phyloP scores from a whole-genome alignment of 1,140 invertebrate species.

The Chrysomallon squamiferum region DNA sequence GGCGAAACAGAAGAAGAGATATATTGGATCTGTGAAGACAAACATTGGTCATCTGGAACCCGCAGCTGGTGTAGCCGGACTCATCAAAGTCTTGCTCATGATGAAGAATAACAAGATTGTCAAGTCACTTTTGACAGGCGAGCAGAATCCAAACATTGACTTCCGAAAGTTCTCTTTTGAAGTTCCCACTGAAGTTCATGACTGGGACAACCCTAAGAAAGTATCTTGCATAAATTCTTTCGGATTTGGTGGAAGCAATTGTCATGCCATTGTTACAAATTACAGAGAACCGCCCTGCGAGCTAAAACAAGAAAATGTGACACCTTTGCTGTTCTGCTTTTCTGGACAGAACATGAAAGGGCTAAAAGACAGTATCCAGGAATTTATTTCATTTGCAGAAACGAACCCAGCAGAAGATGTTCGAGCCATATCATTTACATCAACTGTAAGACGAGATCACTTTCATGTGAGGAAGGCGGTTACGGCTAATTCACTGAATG shows the following conservation, averaged over 20 bases:
- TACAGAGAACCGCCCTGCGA: conserved; percentile 28
- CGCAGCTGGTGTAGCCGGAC: conserved; percentile 87
- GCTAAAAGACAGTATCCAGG: conserved; percentile 8
- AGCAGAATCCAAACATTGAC: conserved; percentile 85
- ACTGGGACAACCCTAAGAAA: conserved; percentile 79
- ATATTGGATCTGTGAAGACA: conserved; percentile 91
- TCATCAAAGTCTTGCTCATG: conserved; percentile 86
- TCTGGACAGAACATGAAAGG: neutral
- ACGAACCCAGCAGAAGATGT: neutral
- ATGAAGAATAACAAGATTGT: conserved; percentile 88
- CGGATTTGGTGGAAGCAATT: conserved; percentile 95
- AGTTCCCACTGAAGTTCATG: conserved; percentile 77
- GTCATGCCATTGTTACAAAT: conserved; percentile 83
- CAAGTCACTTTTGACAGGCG: conserved; percentile 84
- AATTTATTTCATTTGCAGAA: neutral
- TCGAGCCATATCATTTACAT: conserved; percentile 17
- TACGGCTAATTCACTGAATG: neutral
- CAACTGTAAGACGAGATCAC: conserved; percentile 16
- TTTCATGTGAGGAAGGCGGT: conserved; percentile 8
- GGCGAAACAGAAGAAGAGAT: conserved; percentile 69
- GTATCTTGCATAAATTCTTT: conserved; percentile 90
- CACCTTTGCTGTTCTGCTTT: conserved; percentile 8
- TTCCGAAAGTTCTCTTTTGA: conserved; percentile 12
- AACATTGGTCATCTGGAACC: conserved; percentile 98
- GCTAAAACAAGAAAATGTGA: conserved; percentile 24